Percentiles rank a stretch among this genome's conserved stretches.
These are phyloP conservation scores for Stictonetta naevosa DNA, from an alignment of 2,113 vertebrate species.

Conservation along the genomic window DNA sequence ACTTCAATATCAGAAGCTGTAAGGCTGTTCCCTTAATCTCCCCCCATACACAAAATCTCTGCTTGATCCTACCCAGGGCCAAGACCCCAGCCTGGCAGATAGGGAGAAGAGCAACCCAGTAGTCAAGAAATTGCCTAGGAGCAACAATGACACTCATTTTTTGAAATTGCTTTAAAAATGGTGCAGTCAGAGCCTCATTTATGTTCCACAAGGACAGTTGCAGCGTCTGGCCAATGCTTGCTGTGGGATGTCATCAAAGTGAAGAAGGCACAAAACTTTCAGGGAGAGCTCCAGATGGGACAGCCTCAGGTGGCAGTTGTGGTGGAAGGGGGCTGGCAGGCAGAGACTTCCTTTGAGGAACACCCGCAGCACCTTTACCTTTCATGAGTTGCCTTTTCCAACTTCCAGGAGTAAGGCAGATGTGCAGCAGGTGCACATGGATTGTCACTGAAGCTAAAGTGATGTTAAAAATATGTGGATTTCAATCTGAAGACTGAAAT, in stretches of 20 bases:
- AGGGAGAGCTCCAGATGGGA: not conserved
- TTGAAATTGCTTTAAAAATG: not conserved
- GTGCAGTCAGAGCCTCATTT: not conserved
- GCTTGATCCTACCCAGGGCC: not conserved
- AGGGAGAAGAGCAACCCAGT: not conserved
- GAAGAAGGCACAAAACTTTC: not conserved
- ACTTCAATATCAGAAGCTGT: not conserved
- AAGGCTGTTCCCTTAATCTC: not conserved
- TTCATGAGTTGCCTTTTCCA: not conserved
- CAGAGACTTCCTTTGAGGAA: not conserved
- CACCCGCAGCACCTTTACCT: too few relatives aligned
- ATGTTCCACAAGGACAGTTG: not conserved
- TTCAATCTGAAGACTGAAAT: not conserved
- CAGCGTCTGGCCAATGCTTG: not conserved
- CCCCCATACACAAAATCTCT: not conserved
- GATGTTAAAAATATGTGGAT: not conserved
- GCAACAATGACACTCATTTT: not conserved
- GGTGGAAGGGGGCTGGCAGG: not conserved
- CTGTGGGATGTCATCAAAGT: not conserved
- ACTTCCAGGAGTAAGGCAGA: not conserved
- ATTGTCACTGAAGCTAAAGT: not conserved
- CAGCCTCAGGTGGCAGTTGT: not conserved
- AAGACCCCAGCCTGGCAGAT: not conserved
- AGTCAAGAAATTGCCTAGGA: not conserved
- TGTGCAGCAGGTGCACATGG: not conserved